A percentile compares a stretch with the other conserved stretches of the same genome.
Conservation (phyloP, 2,797 vertebrate genomes). For the Paratrypauchen microcephalus region DNA sequence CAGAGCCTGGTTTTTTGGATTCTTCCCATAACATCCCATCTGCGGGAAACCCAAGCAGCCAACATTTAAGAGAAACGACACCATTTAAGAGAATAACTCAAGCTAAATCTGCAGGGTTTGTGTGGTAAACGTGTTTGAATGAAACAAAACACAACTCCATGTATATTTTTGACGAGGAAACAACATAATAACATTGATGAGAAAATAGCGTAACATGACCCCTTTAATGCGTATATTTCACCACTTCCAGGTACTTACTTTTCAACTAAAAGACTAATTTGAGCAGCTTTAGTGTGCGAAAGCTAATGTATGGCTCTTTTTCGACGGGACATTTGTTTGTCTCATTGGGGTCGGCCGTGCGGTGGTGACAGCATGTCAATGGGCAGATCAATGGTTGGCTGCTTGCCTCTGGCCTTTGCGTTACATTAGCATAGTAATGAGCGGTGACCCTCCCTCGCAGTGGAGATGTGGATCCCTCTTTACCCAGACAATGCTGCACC, state of each 20-base stretch:
- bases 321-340: slow-evolving; percentile 76
- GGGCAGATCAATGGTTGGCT: slow-evolving; percentile 79
- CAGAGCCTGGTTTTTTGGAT: too few species aligned
- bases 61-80: too few species aligned
- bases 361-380: slow-evolving; percentile 79
- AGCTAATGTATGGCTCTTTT: slow-evolving; percentile 69
- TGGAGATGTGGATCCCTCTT: slow-evolving; percentile 38
- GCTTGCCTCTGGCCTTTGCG: slow-evolving; percentile 73
- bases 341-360: slow-evolving; percentile 70
- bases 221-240: not conserved
- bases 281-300: slow-evolving; percentile 46
- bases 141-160: too few species aligned
- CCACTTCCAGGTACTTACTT: slow-evolving; percentile 31
- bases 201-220: too few species aligned
- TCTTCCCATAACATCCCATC: too few species aligned
- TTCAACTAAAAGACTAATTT: slow-evolving; percentile 67
- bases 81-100: too few species aligned
- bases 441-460: slow-evolving; percentile 62
- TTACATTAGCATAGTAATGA: slow-evolving; percentile 81
- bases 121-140: too few species aligned
- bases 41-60: too few species aligned
- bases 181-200: too few species aligned
- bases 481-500: slow-evolving; percentile 45
- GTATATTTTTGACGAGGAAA: too few species aligned
- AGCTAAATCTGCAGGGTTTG: too few species aligned